Evolutionary conservation across 2,797 vertebrate species (phyloP), one percentile per base, ranked within the genome.

Genomic region (Falco biarmicus): DNA sequence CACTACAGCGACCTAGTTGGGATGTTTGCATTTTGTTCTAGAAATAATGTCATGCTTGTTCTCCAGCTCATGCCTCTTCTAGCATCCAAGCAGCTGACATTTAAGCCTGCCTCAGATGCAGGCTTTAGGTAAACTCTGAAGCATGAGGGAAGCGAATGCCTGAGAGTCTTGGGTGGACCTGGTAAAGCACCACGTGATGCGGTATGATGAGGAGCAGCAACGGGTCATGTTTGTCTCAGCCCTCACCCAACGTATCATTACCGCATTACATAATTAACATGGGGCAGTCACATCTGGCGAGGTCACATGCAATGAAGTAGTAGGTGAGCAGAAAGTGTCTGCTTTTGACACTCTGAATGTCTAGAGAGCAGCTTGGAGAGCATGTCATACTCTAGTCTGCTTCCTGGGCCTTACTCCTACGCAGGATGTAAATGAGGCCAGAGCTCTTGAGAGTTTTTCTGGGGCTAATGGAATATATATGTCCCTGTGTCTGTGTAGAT

Each of bases 1-100:
- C 43, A n/a, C 69, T 13, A 10, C 37, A 51, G 61, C 53, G 69
- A 75, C 17, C 34, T 77, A 48, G n/a, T 13, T 68, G 28, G 61
- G 70, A 15, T 28, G 22, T 75, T 86, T 86, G 48, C 5, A 2
- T 31, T 66, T 74, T 71, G n/a, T 87, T 16, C 41, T 50, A 41
- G 73, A 61, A 75, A 78, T 19, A 93, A 19, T 10, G 17, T 79
- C 17, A 4, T 71, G 57, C 48, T 59, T 87, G 15, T 74, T 16
- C 43, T 85, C 56, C 39, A 59, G 39, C 64, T 79, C 2, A 5
- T 54, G 41, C 50, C 83, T 56, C 24, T 88, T 88, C 50, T 48
- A 56, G n/a, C 32, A 53, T 66, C 74, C 70, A 75, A 84, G 84
- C 60, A 90, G 31, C 73, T 90, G 83, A 64, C 34, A 88, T 81